phyloP scores from a whole-genome alignment of 2,888 invertebrate species.

The Unio delphinus region DNA sequence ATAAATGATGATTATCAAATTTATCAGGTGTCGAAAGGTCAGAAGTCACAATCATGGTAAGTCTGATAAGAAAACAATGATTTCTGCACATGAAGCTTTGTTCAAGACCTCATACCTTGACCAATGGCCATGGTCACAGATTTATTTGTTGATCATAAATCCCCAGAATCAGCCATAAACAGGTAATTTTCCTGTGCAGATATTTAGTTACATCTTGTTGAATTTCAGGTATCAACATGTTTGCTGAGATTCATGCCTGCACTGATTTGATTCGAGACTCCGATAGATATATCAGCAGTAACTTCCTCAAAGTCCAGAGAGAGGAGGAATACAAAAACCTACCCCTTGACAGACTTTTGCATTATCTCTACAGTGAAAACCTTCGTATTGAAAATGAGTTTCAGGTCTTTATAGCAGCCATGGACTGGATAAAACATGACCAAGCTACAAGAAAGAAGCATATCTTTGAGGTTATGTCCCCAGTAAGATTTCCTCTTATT shows the following conservation, averaged over 20 bases:
- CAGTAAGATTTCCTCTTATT: slow-evolving; percentile 87
- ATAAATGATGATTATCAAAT: too few relatives aligned
- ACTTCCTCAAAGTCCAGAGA: slow-evolving; percentile 85
- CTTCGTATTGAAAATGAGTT: slow-evolving; percentile 90
- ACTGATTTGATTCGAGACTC: slow-evolving; percentile 83
- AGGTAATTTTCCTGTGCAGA: too few relatives aligned
- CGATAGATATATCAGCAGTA: slow-evolving; percentile 85
- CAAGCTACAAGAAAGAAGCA: slow-evolving; percentile 83
- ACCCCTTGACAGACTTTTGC: slow-evolving; percentile 83
- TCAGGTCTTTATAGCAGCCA: slow-evolving; percentile 83
- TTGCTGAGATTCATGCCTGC: slow-evolving; percentile 91
- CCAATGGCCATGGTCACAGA: too few relatives aligned
- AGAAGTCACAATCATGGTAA: too few relatives aligned
- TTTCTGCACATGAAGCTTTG: too few relatives aligned
- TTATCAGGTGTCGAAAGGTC: too few relatives aligned
- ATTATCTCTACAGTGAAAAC: slow-evolving; percentile 87
- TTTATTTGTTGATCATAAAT: too few relatives aligned
- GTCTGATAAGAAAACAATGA: too few relatives aligned
- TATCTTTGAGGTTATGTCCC: slow-evolving; percentile 88
- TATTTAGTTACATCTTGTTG: neutral
- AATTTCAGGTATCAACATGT: slow-evolving; percentile 74
- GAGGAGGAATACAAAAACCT: slow-evolving; percentile 91
- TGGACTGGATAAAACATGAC: slow-evolving; percentile 90
- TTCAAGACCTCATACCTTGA: too few relatives aligned
- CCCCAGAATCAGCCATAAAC: too few relatives aligned